A percentile compares a stretch with the other conserved stretches of the same genome.
phyloP scores from a whole-genome alignment of 2,797 vertebrate genomes.

The Melanitta fusca region DNA sequence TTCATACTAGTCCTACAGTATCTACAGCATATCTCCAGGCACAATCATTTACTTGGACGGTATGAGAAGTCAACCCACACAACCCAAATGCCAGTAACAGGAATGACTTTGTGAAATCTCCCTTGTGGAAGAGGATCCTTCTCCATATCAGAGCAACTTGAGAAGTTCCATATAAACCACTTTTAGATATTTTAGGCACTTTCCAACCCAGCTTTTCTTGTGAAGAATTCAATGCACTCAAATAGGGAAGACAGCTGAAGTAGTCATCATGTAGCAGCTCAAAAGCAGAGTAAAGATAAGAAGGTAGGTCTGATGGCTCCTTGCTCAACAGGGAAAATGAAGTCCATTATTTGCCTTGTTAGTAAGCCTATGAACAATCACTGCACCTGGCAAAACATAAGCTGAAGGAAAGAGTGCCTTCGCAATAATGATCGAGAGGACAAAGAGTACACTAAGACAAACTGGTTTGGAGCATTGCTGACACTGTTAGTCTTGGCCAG shows the following conservation, averaged over 20 bases:
- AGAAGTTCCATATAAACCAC: neutral
- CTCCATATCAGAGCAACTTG: neutral
- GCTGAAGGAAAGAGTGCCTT: neutral
- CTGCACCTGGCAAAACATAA: slow-evolving; percentile 19
- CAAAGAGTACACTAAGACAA: neutral
- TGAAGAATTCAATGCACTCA: neutral
- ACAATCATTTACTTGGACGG: neutral
- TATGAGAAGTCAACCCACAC: neutral
- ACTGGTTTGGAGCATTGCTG: slow-evolving; percentile 18
- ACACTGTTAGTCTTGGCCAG: neutral
- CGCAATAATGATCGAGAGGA: neutral
- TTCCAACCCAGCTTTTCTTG: neutral
- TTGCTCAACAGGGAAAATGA: neutral
- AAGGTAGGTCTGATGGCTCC: neutral
- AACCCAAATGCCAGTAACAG: neutral
- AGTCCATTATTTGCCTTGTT: neutral
- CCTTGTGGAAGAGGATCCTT: neutral
- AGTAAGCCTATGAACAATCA: neutral
- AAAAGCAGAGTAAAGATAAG: neutral
- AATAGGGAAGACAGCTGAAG: neutral
- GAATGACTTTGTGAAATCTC: neutral
- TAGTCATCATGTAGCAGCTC: neutral
- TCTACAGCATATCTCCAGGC: neutral
- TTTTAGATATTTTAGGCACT: neutral
- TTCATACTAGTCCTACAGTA: too few relatives aligned